phyloP scores from a whole-genome alignment of 2,113 vertebrate species.

The Morphnarchus princeps region DNA sequence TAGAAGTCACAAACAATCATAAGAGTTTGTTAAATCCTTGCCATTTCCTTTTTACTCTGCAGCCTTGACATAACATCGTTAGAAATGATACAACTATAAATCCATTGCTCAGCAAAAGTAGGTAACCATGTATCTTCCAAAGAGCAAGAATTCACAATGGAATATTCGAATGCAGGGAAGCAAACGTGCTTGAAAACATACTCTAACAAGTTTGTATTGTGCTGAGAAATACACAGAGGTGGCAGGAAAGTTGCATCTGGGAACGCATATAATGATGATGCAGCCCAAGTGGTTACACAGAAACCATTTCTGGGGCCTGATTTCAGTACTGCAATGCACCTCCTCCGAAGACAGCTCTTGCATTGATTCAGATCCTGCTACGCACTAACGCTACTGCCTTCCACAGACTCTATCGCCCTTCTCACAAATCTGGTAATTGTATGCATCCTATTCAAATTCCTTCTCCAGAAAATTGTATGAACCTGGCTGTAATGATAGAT shows the following conservation, averaged over 20 bases:
- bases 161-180: not conserved
- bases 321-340: not conserved
- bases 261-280: not conserved
- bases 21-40: not conserved
- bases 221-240: not conserved
- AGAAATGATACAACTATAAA: not conserved
- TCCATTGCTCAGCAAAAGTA: not conserved
- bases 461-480: not conserved
- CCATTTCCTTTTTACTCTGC: not conserved
- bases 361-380: not conserved
- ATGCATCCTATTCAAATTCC: not conserved
- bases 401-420: not conserved
- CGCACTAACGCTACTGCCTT: rapidly evolving
- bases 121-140: not conserved
- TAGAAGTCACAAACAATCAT: conserved; percentile 9
- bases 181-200: not conserved
- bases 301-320: not conserved
- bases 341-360: not conserved
- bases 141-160: not conserved
- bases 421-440: not conserved
- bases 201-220: not conserved
- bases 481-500: rapidly evolving
- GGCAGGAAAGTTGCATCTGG: not conserved
- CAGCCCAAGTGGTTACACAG: not conserved
- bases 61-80: not conserved